Evolutionary conservation across 2,113 vertebrate species (phyloP).

Genomic region (Rhea pennata): DNA sequence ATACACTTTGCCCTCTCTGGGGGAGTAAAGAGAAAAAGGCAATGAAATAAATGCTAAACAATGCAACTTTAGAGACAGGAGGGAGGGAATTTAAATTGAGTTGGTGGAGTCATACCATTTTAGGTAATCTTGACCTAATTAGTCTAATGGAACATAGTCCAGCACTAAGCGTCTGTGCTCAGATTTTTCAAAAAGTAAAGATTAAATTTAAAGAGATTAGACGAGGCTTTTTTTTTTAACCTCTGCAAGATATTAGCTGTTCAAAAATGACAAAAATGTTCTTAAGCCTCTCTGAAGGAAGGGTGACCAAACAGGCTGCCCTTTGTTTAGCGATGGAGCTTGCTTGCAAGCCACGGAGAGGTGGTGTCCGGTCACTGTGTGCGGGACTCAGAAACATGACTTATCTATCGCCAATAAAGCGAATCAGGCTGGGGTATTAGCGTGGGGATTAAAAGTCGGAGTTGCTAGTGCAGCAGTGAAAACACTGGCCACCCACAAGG

Average conservation of each 20-base stretch:
- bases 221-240: constrained; percentile 77
- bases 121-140: constrained; percentile 83
- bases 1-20: neutral
- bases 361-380: constrained; percentile 76
- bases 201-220: constrained; percentile 97
- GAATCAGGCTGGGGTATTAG: constrained; percentile 75
- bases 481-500: constrained; percentile 82
- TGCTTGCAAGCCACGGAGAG: constrained; percentile 50
- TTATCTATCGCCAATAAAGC: constrained; percentile 80
- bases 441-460: constrained; percentile 76
- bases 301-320: constrained; percentile 85
- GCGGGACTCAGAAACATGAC: constrained; percentile 77
- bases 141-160: constrained; percentile 80
- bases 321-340: constrained; percentile 85
- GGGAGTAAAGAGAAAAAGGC: neutral
- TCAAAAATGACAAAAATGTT: constrained; percentile 99
- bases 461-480: constrained; percentile 66
- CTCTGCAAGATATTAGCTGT: constrained; percentile 93
- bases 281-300: constrained; percentile 90
- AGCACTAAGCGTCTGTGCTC: constrained; percentile 77
- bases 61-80: neutral
- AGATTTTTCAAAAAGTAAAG: constrained; percentile 83
- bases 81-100: neutral
- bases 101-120: neutral
- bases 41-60: constrained; percentile 1